phyloP scores from a whole-genome alignment of 2,113 vertebrate species.

The Xenopus borealis region DNA sequence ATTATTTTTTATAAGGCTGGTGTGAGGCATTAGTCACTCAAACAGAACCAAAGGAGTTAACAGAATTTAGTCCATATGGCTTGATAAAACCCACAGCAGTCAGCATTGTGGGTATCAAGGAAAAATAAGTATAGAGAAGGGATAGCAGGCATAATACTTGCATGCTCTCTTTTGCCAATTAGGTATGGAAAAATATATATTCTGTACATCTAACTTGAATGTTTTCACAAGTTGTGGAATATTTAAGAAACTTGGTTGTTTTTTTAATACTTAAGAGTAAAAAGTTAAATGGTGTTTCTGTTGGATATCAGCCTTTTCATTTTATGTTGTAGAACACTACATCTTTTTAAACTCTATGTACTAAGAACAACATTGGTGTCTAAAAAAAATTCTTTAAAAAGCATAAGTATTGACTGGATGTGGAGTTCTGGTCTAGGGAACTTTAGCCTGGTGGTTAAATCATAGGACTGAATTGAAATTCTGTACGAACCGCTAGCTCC shows the following conservation, averaged over 20 bases:
- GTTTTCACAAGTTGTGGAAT: conserved; percentile 22
- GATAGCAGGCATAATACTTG: not conserved
- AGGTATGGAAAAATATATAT: conserved; percentile 33
- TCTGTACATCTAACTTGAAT: conserved; percentile 21
- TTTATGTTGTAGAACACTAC: conserved; percentile 31
- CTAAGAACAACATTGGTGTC: conserved; percentile 36
- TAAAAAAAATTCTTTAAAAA: conserved; percentile 20
- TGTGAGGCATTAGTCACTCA: no score
- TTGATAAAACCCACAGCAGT: not conserved
- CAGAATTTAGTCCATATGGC: not conserved
- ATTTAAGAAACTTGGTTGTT: conserved; percentile 18
- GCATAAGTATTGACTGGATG: conserved; percentile 15
- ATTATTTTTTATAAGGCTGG: no score
- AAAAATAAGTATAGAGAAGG: conserved; percentile 10
- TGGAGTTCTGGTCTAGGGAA: conserved; percentile 21
- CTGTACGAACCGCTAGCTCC: conserved; percentile 18
- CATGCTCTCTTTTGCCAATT: conserved; percentile 10
- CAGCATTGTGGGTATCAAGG: not conserved
- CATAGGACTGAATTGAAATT: conserved; percentile 21
- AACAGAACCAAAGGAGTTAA: not conserved
- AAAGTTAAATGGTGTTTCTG: conserved; percentile 34
- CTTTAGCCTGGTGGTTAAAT: conserved; percentile 29
- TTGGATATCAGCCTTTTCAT: conserved; percentile 39
- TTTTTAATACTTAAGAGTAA: conserved; percentile 24
- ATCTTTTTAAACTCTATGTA: conserved; percentile 29